Percentiles rank a stretch among this genome's conserved stretches.
Conservation (phyloP, 2,888 invertebrate genomes). For the Hydraecia micacea region DNA sequence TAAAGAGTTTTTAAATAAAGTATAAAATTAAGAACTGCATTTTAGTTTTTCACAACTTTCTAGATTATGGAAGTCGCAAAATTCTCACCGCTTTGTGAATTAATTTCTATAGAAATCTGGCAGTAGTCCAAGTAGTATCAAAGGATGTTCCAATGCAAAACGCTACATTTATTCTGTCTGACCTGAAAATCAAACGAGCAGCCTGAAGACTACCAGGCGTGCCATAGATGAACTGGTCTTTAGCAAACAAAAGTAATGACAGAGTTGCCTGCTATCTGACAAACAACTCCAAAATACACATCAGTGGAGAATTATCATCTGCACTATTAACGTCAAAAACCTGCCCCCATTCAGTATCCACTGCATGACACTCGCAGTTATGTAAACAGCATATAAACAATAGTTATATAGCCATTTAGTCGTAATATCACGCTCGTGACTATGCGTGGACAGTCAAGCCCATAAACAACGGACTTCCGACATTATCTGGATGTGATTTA, state of each 20-base stretch:
- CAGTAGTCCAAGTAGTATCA: conserved; percentile 38
- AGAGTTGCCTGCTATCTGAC: background rate
- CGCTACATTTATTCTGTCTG: conserved; percentile 19
- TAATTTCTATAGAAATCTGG: conserved; percentile 35
- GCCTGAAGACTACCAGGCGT: background rate
- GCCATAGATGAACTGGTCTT: background rate
- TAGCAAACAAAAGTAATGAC: background rate
- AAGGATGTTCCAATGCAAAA: conserved; percentile 32
- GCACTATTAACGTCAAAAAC: conserved; percentile 30
- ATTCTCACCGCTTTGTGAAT: conserved; percentile 23
- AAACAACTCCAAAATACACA: background rate
- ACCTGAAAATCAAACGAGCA: conserved; percentile 4
- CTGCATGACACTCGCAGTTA: conserved; percentile 54
- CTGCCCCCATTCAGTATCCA: conserved; percentile 17
- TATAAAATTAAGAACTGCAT: conserved; percentile 11
- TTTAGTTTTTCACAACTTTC: conserved; percentile 4
- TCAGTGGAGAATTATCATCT: background rate
- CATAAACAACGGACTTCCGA: conserved; percentile 79
- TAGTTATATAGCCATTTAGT: conserved; percentile 74
- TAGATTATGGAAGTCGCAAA: conserved; percentile 25
- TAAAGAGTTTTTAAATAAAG: background rate
- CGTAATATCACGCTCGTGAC: conserved; percentile 72
- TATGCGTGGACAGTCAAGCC: conserved; percentile 75
- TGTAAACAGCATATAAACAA: conserved; percentile 71
- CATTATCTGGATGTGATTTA: conserved; percentile 64